Evolutionary conservation across 2,113 vertebrate genomes (phyloP), one percentile per base, ranked within the genome.

Genomic region (Phaethornis superciliosus): DNA sequence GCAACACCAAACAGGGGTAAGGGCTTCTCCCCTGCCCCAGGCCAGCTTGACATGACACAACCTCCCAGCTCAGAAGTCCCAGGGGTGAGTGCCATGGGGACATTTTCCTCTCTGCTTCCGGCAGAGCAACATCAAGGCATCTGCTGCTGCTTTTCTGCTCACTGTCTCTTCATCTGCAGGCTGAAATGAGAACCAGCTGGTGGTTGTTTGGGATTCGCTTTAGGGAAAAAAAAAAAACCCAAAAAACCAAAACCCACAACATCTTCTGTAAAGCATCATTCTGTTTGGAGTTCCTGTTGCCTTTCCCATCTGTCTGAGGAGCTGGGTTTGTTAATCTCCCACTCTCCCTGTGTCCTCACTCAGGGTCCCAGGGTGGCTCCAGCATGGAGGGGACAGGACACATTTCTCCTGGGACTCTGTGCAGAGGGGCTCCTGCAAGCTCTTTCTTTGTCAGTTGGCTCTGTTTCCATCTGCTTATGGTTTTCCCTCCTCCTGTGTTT

Each of bases 141-240:
- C 91, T 91, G 81, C 13, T 44, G 44, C 76, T 93, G 85, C 85
- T 94, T 91, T 94, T 94, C 79, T 88, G 69, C 81, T 82, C 0
- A 0, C 75, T 62, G 74, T 81, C 76, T 83, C 22, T 91, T 95
- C 32, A 89, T 95, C 82, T 88, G 89, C 37, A 55, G 85, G 37
- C 63, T 74, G 68, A 92, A 94, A 96, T 82, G 78, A 93, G 87
- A 96, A 94, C 75, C 93, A 95, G 94, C 82, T 96, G 93, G 59
- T 78, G 19, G 33, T 30, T 85, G 63, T 77, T 74, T 80, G 68
- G 87, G 51, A 74, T 95, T 89, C 94, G 69, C 65, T 85, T 75
- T 72, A 40, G 75, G 16, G 70, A 81, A 83, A 79, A 81, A 83
- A 77, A 78, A 81, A 28, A 40, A 40, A n/a, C n/a, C 40, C 37